These are phyloP conservation scores for Montipora cactus DNA, from an alignment of 64 coral and sea anemone species.

Conservation along the genomic window DNA sequence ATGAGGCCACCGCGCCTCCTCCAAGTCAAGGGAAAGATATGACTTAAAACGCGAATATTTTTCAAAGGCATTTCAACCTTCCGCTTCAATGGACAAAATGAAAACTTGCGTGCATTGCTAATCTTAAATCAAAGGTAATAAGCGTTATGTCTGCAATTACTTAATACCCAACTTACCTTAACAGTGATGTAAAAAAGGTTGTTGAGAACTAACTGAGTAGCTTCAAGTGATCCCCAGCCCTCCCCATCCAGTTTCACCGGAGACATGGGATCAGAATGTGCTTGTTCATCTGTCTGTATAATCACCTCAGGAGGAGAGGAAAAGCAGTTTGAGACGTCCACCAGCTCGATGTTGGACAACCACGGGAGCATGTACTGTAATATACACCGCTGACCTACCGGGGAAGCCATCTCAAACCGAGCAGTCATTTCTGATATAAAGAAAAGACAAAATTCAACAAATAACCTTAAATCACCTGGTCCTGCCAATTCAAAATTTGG, in stretches of 20 bases:
- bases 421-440: conserved; percentile 86
- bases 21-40: too few species aligned
- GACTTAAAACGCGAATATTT: too few species aligned
- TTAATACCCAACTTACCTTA: conserved; percentile 62
- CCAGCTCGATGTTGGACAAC: conserved; percentile 93
- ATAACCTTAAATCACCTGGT: too few species aligned
- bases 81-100: too few species aligned
- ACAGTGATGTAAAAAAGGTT: conserved; percentile 97
- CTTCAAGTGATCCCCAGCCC: conserved; percentile 96
- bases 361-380: conserved; percentile 96
- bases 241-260: conserved; percentile 90
- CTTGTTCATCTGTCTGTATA: conserved; percentile 74
- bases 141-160: too few species aligned
- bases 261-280: conserved; percentile 52
- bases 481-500: too few species aligned
- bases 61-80: too few species aligned
- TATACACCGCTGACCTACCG: conserved; percentile 85
- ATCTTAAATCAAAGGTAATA: too few species aligned
- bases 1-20: too few species aligned
- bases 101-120: too few species aligned
- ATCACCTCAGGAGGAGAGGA: conserved; percentile 50
- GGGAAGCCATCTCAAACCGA: conserved; percentile 87
- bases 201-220: conserved; percentile 92
- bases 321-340: conserved; percentile 83
- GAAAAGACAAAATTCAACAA: not conserved